phyloP scores from a whole-genome alignment of 2,113 vertebrate species.

The Melanocharis versteri region DNA sequence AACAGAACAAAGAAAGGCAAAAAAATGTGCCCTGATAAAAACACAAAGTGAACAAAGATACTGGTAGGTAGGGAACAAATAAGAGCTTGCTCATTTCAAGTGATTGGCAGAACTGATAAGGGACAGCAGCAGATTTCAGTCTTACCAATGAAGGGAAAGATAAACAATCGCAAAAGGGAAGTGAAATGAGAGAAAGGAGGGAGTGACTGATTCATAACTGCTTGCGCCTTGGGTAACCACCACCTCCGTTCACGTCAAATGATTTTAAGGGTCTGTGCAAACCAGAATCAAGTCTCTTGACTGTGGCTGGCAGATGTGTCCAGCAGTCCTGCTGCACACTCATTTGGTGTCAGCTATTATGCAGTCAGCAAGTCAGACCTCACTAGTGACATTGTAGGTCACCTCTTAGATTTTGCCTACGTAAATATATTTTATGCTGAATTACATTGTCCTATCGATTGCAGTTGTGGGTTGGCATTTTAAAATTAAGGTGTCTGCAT shows the following conservation, averaged over 20 bases:
- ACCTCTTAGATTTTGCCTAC: background rate
- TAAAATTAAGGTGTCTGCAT: background rate
- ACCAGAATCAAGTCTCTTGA: background rate
- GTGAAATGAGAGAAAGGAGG: background rate
- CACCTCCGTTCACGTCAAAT: background rate
- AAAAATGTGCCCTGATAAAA: background rate
- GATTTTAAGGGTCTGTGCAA: background rate
- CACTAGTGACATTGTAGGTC: background rate
- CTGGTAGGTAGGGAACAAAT: background rate
- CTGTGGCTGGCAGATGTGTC: background rate
- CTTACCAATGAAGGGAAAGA: background rate
- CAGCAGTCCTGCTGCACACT: background rate
- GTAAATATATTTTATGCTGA: background rate
- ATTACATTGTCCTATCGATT: background rate
- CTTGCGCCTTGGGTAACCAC: background rate
- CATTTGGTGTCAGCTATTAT: background rate
- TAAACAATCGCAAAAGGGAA: background rate
- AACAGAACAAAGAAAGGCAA: background rate
- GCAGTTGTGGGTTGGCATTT: background rate
- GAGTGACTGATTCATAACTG: background rate
- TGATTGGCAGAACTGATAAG: background rate
- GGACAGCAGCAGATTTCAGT: background rate
- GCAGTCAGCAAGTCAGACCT: background rate
- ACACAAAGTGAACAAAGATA: background rate
- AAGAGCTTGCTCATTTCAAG: background rate